Evolutionary conservation across 2,888 invertebrate genomes (phyloP).

Genomic region (Lottia scabra): DNA sequence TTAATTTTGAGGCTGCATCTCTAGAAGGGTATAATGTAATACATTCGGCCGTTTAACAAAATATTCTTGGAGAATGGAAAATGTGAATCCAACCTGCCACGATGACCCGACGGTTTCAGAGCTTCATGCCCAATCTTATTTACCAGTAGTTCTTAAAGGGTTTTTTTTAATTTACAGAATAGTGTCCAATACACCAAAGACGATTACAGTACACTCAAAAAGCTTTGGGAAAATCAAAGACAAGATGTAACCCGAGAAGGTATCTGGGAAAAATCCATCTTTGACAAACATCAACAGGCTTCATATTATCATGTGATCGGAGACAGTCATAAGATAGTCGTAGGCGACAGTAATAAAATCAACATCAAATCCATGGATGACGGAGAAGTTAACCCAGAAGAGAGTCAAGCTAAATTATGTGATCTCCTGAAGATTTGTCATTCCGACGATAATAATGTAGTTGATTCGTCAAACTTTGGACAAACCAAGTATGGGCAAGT

Average conservation of each 20-base stretch:
- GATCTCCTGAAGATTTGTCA: neutral
- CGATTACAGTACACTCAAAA: neutral
- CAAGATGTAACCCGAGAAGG: neutral
- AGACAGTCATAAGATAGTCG: neutral
- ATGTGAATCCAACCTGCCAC: too few relatives aligned
- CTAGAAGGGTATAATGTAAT: too few relatives aligned
- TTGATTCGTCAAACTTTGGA: neutral
- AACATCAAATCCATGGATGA: neutral
- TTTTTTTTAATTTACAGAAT: neutral
- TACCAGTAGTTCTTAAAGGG: too few relatives aligned
- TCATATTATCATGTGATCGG: neutral
- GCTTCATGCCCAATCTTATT: too few relatives aligned
- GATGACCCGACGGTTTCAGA: too few relatives aligned
- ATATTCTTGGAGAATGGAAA: too few relatives aligned
- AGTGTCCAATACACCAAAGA: neutral
- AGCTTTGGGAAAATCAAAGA: constrained; percentile 1
- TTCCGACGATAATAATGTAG: neutral
- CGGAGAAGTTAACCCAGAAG: neutral
- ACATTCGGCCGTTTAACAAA: too few relatives aligned
- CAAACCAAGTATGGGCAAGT: neutral
- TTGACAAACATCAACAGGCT: neutral
- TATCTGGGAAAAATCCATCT: neutral
- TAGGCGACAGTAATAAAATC: neutral
- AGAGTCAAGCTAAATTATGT: neutral
- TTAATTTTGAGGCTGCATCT: too few relatives aligned